Percentiles rank a stretch among this genome's conserved stretches.
Evolutionary conservation across 2,888 invertebrate species (phyloP).

Genomic region (Acrobasis repandana): DNA sequence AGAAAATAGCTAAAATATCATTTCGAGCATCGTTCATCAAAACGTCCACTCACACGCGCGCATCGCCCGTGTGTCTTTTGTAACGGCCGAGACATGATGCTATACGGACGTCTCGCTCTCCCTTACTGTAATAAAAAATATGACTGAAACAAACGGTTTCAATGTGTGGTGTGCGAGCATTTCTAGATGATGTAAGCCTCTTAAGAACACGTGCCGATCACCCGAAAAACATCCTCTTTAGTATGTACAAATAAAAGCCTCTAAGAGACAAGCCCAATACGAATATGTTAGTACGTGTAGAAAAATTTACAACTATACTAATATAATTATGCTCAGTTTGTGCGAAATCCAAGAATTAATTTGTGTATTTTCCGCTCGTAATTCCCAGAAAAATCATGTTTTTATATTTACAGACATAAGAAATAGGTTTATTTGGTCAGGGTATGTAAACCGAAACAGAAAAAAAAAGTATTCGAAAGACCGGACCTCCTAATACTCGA

Average conservation of each 20-base stretch:
- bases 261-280: not conserved
- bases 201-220: not conserved
- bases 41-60: too few species aligned
- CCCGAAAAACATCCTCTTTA: not conserved
- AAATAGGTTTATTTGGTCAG: not conserved
- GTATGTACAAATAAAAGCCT: slow-evolving; percentile 3
- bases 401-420: not conserved
- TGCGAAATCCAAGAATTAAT: slow-evolving; percentile 11
- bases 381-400: slow-evolving; percentile 5
- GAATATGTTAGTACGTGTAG: slow-evolving; percentile 12
- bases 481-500: too few species aligned
- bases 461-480: too few species aligned
- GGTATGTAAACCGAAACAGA: not conserved
- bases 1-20: too few species aligned
- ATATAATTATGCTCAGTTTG: slow-evolving; percentile 13
- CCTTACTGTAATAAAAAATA: too few species aligned
- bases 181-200: not conserved
- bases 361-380: slow-evolving; percentile 1
- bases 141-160: too few species aligned
- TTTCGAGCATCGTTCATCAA: too few species aligned
- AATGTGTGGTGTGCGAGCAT: too few species aligned
- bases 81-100: too few species aligned
- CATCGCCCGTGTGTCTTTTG: too few species aligned
- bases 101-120: too few species aligned
- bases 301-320: slow-evolving; percentile 16